Evolutionary conservation across 2,113 vertebrate genomes (phyloP).

Genomic region (Ancistrus triradiatus): DNA sequence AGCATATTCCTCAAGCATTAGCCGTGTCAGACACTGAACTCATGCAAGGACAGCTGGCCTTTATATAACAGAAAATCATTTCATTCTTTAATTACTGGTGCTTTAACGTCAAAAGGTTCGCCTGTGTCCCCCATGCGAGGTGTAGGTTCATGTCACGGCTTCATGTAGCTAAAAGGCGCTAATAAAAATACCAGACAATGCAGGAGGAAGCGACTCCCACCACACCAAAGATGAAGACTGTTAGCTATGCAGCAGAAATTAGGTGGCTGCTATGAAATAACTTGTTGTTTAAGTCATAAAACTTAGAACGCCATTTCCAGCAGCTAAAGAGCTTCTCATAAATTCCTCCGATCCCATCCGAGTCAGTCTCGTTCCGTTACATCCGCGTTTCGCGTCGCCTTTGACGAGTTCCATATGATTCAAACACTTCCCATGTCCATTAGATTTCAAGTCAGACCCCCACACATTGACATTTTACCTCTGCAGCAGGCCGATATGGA

Average conservation of each 20-base stretch:
- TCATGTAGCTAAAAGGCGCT: too few species aligned
- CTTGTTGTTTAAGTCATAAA: constrained; percentile 17
- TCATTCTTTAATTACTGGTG: too few species aligned
- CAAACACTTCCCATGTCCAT: not conserved
- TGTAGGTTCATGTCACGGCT: too few species aligned
- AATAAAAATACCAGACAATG: constrained; percentile 6
- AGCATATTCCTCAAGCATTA: too few species aligned
- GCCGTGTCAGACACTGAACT: too few species aligned
- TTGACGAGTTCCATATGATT: too few species aligned
- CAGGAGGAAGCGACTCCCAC: constrained; percentile 5
- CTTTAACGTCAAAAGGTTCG: too few species aligned
- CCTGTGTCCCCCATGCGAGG: too few species aligned
- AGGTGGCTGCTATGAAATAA: not conserved
- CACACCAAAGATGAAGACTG: not conserved
- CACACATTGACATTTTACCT: not conserved
- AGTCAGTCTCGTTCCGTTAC: too few species aligned
- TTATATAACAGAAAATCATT: too few species aligned
- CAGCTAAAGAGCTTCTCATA: constrained; percentile 10
- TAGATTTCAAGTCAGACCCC: not conserved
- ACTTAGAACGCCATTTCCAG: not conserved
- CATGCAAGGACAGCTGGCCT: too few species aligned
- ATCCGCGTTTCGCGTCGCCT: too few species aligned
- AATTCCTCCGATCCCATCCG: not conserved
- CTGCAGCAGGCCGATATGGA: not conserved
- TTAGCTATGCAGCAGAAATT: not conserved